Conservation (phyloP, 2,888 invertebrate genomes). For the Pyrocoelia pectoralis region DNA sequence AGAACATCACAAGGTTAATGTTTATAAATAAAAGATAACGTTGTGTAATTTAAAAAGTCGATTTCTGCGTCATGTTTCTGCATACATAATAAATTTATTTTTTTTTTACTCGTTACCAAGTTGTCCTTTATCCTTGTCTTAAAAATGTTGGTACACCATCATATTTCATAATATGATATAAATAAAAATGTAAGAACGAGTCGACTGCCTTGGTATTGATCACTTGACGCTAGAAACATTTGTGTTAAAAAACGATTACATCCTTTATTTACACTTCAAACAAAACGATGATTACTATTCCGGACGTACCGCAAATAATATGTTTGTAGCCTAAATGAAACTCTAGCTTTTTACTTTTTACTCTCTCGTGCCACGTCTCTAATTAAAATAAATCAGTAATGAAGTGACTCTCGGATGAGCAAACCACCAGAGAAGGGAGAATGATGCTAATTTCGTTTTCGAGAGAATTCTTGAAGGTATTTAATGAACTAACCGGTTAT, state of each 20-base stretch:
- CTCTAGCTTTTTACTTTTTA: background rate
- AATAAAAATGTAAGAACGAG: background rate
- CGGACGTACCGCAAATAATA: background rate
- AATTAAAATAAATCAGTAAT: background rate
- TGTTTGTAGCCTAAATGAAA: background rate
- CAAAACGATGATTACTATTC: constrained; percentile 1
- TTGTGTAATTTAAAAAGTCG: constrained; percentile 14
- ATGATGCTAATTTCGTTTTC: background rate
- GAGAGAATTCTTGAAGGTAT: background rate
- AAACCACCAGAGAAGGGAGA: background rate
- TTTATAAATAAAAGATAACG: constrained; percentile 14
- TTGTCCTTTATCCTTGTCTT: background rate
- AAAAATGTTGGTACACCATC: background rate
- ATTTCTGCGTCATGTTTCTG: constrained; percentile 10
- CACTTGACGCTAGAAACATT: background rate
- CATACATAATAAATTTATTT: constrained; percentile 10
- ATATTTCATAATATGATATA: too few relatives aligned
- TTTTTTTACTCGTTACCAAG: constrained; percentile 2
- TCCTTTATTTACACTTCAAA: background rate
- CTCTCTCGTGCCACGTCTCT: background rate
- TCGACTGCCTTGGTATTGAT: background rate
- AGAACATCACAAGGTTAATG: constrained; percentile 6
- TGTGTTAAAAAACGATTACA: background rate
- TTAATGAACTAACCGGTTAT: too few relatives aligned
- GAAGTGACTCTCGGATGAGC: background rate